phyloP scores from a whole-genome alignment of 1,140 invertebrate species.

The Meloidogyne chitwoodi region DNA sequence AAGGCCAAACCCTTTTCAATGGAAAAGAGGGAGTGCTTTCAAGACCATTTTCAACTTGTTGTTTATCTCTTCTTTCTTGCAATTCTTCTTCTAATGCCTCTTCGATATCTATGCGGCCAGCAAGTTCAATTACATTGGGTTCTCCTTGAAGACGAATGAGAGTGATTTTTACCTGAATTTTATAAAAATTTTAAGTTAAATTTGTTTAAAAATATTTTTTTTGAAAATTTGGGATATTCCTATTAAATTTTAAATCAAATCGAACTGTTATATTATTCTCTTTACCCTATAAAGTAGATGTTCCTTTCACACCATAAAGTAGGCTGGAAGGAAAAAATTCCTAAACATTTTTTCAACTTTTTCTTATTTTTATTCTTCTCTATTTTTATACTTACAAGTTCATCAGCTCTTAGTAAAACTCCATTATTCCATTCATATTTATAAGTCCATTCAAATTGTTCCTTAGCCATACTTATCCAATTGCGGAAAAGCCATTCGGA shows the following conservation, averaged over 20 bases:
- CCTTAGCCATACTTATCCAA: conserved; percentile 22
- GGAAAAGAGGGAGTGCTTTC: conserved; percentile 17
- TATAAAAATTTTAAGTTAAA: not conserved
- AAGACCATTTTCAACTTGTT: conserved; percentile 18
- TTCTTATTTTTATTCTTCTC: too few relatives aligned
- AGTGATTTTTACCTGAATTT: conserved; percentile 40
- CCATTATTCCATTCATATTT: conserved; percentile 44
- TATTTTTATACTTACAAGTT: conserved; percentile 27
- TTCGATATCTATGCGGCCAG: conserved; percentile 43
- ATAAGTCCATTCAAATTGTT: conserved; percentile 35
- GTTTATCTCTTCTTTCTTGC: conserved; percentile 18
- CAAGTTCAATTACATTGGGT: conserved; percentile 35
- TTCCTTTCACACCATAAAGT: not conserved
- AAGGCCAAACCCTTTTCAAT: conserved; percentile 40
- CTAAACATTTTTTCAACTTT: too few relatives aligned
- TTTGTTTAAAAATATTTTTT: too few relatives aligned
- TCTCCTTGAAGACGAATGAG: conserved; percentile 15
- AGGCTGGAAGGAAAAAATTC: not conserved
- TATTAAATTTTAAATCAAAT: too few relatives aligned
- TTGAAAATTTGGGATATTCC: too few relatives aligned
- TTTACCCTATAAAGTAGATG: not conserved
- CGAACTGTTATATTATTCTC: too few relatives aligned
- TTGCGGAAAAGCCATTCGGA: conserved; percentile 36
- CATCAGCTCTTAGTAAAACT: conserved; percentile 35
- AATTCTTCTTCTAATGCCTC: conserved; percentile 40